Evolutionary conservation across 2,888 invertebrate species (phyloP).

Genomic region (Lasius platythorax): DNA sequence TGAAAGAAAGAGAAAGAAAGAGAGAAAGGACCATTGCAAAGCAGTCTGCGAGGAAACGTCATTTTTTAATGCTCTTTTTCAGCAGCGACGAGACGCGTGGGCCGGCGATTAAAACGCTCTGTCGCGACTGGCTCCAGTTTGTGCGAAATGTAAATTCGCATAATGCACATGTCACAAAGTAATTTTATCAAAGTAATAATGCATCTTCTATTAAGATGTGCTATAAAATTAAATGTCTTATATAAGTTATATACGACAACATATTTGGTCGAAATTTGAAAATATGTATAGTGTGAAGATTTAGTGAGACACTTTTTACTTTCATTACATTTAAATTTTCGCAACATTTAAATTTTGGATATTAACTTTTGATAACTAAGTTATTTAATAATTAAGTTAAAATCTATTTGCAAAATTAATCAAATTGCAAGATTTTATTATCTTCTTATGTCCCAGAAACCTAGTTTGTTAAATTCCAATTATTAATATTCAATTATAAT

Average conservation of each 20-base stretch:
- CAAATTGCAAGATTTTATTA: neutral
- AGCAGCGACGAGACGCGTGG: neutral
- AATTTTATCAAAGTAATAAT: neutral
- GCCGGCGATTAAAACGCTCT: constrained; percentile 21
- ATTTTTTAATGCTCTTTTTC: constrained; percentile 39
- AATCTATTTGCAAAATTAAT: neutral
- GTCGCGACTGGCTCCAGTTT: neutral
- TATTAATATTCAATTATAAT: neutral
- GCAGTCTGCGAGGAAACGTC: constrained; percentile 28
- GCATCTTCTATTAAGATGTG: neutral
- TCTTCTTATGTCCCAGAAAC: neutral
- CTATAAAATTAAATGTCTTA: neutral
- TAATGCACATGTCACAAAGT: neutral
- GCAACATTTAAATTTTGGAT: neutral
- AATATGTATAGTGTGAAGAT: neutral
- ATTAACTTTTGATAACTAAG: neutral
- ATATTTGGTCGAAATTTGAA: neutral
- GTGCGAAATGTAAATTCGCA: constrained; percentile 1
- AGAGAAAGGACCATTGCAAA: constrained; percentile 5
- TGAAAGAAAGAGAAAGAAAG: constrained; percentile 1
- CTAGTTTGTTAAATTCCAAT: neutral
- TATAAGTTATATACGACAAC: neutral
- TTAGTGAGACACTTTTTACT: neutral
- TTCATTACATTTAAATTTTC: neutral
- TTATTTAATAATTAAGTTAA: constrained; percentile 10